Conservation (phyloP, 2,113 vertebrate species). For the Grantiella picta region DNA sequence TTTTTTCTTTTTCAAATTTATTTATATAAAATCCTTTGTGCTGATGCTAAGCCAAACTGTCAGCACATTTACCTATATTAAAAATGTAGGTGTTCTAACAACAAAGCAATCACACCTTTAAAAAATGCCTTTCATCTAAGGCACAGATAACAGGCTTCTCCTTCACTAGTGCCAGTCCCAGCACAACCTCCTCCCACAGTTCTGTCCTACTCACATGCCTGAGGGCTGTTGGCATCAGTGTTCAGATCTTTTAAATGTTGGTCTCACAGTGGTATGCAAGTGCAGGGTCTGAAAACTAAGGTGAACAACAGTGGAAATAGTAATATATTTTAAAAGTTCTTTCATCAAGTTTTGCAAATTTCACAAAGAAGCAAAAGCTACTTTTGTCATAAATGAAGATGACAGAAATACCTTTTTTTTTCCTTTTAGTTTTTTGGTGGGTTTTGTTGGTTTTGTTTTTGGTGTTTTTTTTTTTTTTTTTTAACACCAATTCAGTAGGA, state of each 20-base stretch:
- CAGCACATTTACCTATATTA: slow-evolving; percentile 56
- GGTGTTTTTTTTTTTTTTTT: background rate
- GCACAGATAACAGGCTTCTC: background rate
- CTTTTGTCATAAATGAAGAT: background rate
- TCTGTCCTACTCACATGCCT: background rate
- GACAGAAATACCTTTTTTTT: background rate
- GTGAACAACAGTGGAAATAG: background rate
- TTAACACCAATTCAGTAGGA: background rate
- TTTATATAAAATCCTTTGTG: slow-evolving; percentile 38
- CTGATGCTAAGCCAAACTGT: slow-evolving; percentile 43
- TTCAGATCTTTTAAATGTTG: background rate
- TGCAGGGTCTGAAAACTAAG: background rate
- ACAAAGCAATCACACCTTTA: slow-evolving; percentile 23
- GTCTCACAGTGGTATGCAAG: background rate
- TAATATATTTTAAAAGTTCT: background rate
- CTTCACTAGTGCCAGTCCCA: background rate
- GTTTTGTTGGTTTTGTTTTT: background rate
- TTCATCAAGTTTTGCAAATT: background rate
- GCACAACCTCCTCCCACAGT: background rate
- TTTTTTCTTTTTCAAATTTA: slow-evolving; percentile 30
- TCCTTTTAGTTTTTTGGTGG: background rate
- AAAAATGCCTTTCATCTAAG: background rate
- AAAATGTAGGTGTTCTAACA: slow-evolving; percentile 49
- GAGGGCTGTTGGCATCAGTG: background rate
- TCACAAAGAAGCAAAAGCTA: background rate